Percentiles rank a stretch among this genome's conserved stretches.
Conservation (phyloP, 1,140 invertebrate genomes). For the Pissodes strobi region DNA sequence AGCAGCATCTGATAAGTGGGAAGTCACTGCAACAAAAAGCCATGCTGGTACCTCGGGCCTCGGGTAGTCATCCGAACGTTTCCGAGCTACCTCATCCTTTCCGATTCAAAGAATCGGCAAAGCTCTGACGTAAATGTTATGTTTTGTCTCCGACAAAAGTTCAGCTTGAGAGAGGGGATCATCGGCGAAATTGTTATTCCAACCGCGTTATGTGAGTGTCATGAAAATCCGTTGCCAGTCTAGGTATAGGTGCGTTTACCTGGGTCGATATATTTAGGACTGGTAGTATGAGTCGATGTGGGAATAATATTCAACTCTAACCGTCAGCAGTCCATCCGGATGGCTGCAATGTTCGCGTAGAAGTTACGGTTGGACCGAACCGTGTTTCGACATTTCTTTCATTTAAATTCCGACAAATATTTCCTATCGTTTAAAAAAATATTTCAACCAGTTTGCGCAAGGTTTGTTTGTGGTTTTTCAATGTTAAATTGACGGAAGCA, state of each 20-base stretch:
- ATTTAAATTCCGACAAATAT: too few species aligned
- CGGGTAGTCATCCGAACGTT: too few species aligned
- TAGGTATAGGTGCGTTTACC: constrained; percentile 46
- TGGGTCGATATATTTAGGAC: constrained; percentile 46
- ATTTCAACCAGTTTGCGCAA: too few species aligned
- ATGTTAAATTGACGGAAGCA: too few species aligned
- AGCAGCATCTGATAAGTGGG: too few species aligned
- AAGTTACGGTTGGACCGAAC: constrained; percentile 23
- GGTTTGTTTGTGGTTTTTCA: too few species aligned
- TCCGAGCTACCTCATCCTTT: constrained; percentile 8
- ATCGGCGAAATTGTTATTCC: not conserved
- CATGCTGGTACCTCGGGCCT: too few species aligned
- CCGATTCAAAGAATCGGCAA: not conserved
- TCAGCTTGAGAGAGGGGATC: not conserved
- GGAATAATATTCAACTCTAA: constrained; percentile 47
- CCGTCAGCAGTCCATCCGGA: constrained; percentile 39
- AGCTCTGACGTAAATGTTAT: not conserved
- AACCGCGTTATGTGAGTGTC: constrained; percentile 9
- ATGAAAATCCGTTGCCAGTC: constrained; percentile 22
- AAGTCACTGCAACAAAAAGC: too few species aligned
- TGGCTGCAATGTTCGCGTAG: constrained; percentile 29
- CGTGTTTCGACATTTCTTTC: not conserved
- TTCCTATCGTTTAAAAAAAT: too few species aligned
- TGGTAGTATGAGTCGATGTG: constrained; percentile 47
- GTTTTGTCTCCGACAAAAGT: not conserved